Evolutionary conservation across 2,888 invertebrate genomes (phyloP).

Genomic region (Lithosia quadra): DNA sequence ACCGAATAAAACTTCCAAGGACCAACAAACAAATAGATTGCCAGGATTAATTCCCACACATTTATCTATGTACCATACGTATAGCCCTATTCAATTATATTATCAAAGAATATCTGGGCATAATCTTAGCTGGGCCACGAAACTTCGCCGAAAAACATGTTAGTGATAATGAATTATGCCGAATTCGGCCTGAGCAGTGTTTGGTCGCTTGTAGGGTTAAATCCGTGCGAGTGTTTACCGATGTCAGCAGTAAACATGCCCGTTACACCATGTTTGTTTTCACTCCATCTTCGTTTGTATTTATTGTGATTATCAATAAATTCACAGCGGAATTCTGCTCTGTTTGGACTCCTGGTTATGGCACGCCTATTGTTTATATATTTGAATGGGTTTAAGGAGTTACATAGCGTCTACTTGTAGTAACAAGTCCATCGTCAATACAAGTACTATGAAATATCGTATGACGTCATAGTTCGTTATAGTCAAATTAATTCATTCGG

Average conservation of each 20-base stretch:
- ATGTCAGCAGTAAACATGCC: conserved; percentile 20
- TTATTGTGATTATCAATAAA: conserved; percentile 4
- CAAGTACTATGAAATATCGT: too few species aligned
- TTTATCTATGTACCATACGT: conserved; percentile 22
- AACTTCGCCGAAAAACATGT: conserved; percentile 69
- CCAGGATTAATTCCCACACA: conserved; percentile 28
- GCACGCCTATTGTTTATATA: neutral
- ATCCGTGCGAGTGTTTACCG: conserved; percentile 42
- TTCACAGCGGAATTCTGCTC: neutral
- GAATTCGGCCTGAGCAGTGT: conserved; percentile 43
- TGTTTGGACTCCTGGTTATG: neutral
- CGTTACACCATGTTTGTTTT: conserved; percentile 14
- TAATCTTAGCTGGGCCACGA: conserved; percentile 44
- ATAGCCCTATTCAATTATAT: conserved; percentile 48
- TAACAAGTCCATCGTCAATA: too few species aligned
- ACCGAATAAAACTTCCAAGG: conserved; percentile 8
- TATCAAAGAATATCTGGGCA: conserved; percentile 41
- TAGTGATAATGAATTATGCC: conserved; percentile 75
- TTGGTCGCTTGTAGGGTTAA: conserved; percentile 29
- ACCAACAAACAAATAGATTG: conserved; percentile 27
- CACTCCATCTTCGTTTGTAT: conserved; percentile 3
- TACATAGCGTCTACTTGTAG: too few species aligned
- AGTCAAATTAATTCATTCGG: too few species aligned
- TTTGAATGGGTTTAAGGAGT: neutral
- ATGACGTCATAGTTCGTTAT: too few species aligned